Percentiles rank a stretch among this genome's conserved stretches.
These are phyloP conservation scores for Mastacembelus armatus DNA, from an alignment of 2,797 vertebrate species.

Conservation along the genomic window DNA sequence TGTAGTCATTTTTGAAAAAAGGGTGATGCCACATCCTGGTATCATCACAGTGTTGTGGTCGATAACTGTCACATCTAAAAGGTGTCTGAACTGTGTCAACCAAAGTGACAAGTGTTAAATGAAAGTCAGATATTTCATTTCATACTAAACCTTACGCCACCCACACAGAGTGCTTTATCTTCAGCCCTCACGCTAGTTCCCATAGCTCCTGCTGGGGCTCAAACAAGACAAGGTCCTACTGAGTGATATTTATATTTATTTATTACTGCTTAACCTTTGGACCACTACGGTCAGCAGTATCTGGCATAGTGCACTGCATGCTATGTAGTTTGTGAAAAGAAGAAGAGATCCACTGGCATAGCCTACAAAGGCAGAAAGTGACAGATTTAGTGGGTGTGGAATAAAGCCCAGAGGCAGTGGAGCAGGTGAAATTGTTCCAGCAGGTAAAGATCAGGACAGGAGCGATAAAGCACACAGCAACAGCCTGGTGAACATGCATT, in stretches of 20 bases:
- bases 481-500: conserved; percentile 68
- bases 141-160: conserved; percentile 19
- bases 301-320: neutral
- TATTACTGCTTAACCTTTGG: neutral
- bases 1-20: conserved; percentile 51
- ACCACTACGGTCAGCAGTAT: conserved; percentile 6
- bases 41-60: conserved; percentile 53
- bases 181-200: conserved; percentile 27
- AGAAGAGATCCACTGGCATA: conserved; percentile 3
- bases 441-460: conserved; percentile 62
- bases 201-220: conserved; percentile 7
- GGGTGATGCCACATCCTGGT: conserved; percentile 72
- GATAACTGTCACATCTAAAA: conserved; percentile 48
- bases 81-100: conserved; percentile 49
- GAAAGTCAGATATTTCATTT: conserved; percentile 43
- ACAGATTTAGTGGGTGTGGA: conserved; percentile 67
- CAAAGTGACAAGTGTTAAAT: conserved; percentile 20
- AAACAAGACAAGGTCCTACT: neutral
- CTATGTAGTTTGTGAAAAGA: conserved; percentile 3
- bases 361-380: conserved; percentile 27
- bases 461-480: conserved; percentile 83
- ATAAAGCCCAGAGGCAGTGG: conserved; percentile 75
- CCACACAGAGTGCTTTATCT: conserved; percentile 11
- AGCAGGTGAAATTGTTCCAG: conserved; percentile 80
- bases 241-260: neutral